Base-by-base conservation (phyloP, 2,113 vertebrate genomes). In the Serinus canaria region DNA sequence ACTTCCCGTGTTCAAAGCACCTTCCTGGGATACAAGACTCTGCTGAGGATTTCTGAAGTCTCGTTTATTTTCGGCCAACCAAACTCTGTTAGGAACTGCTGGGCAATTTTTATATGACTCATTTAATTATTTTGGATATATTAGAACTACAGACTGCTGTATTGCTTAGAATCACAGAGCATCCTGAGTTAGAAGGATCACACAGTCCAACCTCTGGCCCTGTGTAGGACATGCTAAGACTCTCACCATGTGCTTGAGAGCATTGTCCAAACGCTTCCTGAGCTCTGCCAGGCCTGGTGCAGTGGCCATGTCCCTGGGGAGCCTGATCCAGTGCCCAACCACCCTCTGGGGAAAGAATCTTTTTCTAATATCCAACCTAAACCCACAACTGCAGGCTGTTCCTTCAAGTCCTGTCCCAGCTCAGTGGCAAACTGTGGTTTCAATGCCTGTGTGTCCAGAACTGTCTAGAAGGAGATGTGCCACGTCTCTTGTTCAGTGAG, bases 401-500 rank as follows among this genome's bases (percentile, higher is more conserved):
- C 19, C 28, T 33, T 59, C 0, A 0, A 7, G 12, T 74, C 37
- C 43, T 37, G 8, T 33, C 44, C 23, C 0, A 16, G 62, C 19
- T 79, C 33, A 53, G 18, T 24, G 67, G 53, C 9, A 59, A 83
- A 60, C 1, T 35, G 21, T 23, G 35, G 37, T 55, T 75, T 25
- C 23, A 63, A 41, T 55, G 43, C 39, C 31, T 44, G 14, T 37
- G 24, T 70, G 18, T 43, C 23, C 28, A 63, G 66, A 56, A 13
- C 49, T 21, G 9, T 55, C 19, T n/a, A 30, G 43, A 56, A 22
- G 44, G 23, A 66, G 44, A 27, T 11, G n/a, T 44, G 24, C 16
- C 52, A 21, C n/a, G 4, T 44, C 43, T 81, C 60, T 62, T 31
- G 7, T 37, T 70, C 74, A 33, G 37, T 18, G 22, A 31, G 24